These are phyloP conservation scores for Cephalophus harveyi DNA, from an alignment of 2,113 vertebrate species.

Conservation along the genomic window DNA sequence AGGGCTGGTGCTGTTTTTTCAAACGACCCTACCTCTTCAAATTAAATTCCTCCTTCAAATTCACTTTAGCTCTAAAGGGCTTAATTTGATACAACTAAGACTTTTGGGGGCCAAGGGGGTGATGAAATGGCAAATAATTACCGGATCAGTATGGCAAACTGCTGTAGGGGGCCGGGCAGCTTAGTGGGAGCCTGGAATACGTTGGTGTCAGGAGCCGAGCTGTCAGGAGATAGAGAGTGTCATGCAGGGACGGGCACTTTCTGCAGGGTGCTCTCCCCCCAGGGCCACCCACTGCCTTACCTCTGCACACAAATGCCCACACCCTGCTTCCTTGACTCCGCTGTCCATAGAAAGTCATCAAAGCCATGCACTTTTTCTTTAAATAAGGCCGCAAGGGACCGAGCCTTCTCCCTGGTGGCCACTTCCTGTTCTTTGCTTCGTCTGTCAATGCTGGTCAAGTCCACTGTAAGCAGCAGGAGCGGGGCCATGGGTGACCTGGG, in stretches of 20 bases:
- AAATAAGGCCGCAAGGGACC: constrained; percentile 84
- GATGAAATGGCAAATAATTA: constrained; percentile 63
- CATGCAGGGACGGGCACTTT: fast-evolving
- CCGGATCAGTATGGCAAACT: constrained; percentile 90
- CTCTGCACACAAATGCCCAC: constrained; percentile 31
- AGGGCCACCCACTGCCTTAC: constrained; percentile 41
- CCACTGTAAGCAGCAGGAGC: constrained; percentile 82
- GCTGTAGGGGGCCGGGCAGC: constrained; percentile 84
- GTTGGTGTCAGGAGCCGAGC: constrained; percentile 62
- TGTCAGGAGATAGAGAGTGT: constrained; percentile 41
- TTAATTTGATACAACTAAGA: not conserved
- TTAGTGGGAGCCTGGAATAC: constrained; percentile 62
- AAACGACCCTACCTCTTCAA: not conserved
- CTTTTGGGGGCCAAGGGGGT: fast-evolving
- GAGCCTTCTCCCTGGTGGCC: constrained; percentile 83
- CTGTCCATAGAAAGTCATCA: constrained; percentile 90
- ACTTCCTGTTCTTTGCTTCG: constrained; percentile 85
- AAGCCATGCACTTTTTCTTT: constrained; percentile 85
- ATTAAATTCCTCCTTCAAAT: not conserved
- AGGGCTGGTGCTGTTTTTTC: not conserved
- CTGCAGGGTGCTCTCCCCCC: fast-evolving
- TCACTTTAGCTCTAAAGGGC: not conserved
- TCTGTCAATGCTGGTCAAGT: constrained; percentile 92
- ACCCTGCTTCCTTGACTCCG: not conserved
- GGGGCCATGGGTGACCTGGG: not conserved